Conservation (phyloP, 2,113 vertebrate genomes). For the Lepisosteus osseus region DNA sequence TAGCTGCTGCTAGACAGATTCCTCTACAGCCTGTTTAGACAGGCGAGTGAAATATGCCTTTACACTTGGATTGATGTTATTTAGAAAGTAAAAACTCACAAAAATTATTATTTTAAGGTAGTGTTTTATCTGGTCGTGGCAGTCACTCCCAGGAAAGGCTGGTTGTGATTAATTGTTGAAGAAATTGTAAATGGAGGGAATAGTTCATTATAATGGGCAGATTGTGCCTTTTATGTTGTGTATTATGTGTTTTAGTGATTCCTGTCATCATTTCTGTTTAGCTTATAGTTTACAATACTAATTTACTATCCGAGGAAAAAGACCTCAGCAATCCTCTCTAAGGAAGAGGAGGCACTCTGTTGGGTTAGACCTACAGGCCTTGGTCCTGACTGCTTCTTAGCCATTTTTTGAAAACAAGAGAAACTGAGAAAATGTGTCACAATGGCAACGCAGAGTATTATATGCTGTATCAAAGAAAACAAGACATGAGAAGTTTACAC, state of each 20-base stretch:
- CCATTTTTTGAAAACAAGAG: too few relatives aligned
- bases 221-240: constrained; percentile 7
- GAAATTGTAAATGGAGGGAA: constrained; percentile 30
- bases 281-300: too few relatives aligned
- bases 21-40: constrained; percentile 32
- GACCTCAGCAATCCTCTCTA: too few relatives aligned
- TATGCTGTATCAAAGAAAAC: too few relatives aligned
- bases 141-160: constrained; percentile 1
- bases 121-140: constrained; percentile 5
- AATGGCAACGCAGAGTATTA: too few relatives aligned
- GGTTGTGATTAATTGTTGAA: constrained; percentile 13
- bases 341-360: too few relatives aligned
- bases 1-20: constrained; percentile 40
- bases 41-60: constrained; percentile 28
- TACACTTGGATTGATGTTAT: constrained; percentile 41
- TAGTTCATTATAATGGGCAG: neutral
- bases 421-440: too few relatives aligned
- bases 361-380: too few relatives aligned
- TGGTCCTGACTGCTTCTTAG: too few relatives aligned
- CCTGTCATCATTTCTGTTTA: too few relatives aligned
- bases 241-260: constrained; percentile 22
- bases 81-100: constrained; percentile 29
- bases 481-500: too few relatives aligned
- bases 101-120: constrained; percentile 10
- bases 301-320: too few relatives aligned